Evolutionary conservation across 2,113 vertebrate species (phyloP).

Genomic region (Ctenomys sociabilis): DNA sequence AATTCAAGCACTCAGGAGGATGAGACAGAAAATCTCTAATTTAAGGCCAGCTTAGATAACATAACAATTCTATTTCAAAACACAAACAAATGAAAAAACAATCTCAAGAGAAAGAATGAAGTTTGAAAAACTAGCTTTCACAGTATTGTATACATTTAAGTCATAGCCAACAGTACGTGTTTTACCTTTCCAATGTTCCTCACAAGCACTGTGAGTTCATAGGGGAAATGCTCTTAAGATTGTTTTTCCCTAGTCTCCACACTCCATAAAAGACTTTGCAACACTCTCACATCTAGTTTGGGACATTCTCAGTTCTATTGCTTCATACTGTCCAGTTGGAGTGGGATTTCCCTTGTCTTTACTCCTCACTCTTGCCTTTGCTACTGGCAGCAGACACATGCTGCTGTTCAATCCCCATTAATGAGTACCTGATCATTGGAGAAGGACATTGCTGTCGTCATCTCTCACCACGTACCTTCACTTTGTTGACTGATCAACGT

Average conservation of each 20-base stretch:
- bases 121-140: conserved; percentile 1
- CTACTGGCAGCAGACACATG: too few relatives aligned
- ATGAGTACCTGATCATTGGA: background rate
- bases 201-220: too few relatives aligned
- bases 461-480: background rate
- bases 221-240: background rate
- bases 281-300: background rate
- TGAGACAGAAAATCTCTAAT: background rate
- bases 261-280: background rate
- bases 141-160: background rate
- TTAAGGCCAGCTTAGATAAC: background rate
- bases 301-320: background rate
- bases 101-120: background rate
- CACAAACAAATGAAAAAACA: background rate
- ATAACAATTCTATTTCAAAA: background rate
- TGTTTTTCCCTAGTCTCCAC: background rate
- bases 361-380: background rate
- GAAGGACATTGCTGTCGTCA: background rate
- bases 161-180: background rate
- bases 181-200: background rate
- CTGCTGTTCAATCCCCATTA: background rate
- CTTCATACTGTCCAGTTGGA: background rate
- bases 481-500: background rate
- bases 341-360: background rate
- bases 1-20: background rate